Conservation (phyloP, 2,888 invertebrate genomes). For the Drosophila hawaiiensis region DNA sequence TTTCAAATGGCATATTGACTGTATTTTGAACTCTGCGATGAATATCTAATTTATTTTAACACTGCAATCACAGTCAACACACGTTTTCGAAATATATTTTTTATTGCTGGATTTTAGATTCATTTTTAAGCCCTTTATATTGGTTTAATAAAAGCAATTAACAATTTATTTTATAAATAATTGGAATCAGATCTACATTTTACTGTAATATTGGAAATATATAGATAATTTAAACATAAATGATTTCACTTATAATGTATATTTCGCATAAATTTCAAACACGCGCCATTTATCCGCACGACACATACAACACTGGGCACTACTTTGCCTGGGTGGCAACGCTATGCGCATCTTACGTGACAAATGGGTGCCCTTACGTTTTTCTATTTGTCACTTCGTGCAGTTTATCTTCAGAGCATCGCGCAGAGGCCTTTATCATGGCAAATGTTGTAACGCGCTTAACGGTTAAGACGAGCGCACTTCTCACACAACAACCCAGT, state of each 20-base stretch:
- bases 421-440: conserved; percentile 42
- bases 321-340: conserved; percentile 43
- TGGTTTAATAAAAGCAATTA: neutral
- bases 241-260: neutral
- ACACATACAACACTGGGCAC: conserved; percentile 52
- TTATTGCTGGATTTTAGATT: neutral
- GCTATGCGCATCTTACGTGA: conserved; percentile 33
- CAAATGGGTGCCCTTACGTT: conserved; percentile 41
- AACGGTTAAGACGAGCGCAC: conserved; percentile 47
- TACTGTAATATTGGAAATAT: neutral
- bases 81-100: neutral
- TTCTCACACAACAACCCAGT: conserved; percentile 46
- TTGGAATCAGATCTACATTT: neutral
- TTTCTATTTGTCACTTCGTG: conserved; percentile 65
- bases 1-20: neutral
- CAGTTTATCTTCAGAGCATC: conserved; percentile 33
- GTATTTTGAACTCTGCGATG: neutral
- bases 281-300: conserved; percentile 19
- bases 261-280: conserved; percentile 15
- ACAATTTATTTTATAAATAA: neutral
- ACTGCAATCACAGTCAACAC: neutral
- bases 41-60: neutral
- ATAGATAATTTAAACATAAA: neutral
- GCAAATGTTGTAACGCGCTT: conserved; percentile 60
- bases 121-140: neutral